These are phyloP conservation scores for Plusia festucae DNA, from an alignment of 2,888 invertebrate species.

Conservation along the genomic window DNA sequence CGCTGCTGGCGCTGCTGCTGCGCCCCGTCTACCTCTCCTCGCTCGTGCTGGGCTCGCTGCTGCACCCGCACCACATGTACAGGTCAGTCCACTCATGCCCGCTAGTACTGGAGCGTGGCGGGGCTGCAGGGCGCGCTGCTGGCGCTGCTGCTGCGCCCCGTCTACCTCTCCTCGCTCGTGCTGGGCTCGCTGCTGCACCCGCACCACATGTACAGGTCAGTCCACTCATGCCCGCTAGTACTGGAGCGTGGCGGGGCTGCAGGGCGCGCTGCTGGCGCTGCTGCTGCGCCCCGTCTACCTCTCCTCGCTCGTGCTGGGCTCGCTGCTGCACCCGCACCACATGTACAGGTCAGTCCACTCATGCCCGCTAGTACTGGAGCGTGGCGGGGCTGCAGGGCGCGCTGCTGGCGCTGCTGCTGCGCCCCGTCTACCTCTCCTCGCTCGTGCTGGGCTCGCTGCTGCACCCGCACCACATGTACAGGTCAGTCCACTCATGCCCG, in stretches of 20 bases:
- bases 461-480: conserved; percentile 96
- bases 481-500: too few relatives aligned
- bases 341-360: too few relatives aligned
- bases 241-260: conserved; percentile 98
- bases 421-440: conserved; percentile 97
- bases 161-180: conserved; percentile 96
- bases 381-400: conserved; percentile 98
- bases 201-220: conserved; percentile 96
- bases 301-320: conserved; percentile 96
- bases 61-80: conserved; percentile 96
- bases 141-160: conserved; percentile 95
- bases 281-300: conserved; percentile 97
- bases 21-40: conserved; percentile 97
- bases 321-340: conserved; percentile 96
- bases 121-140: conserved; percentile 98
- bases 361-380: too few relatives aligned
- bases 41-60: conserved; percentile 95
- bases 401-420: conserved; percentile 95
- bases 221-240: too few relatives aligned
- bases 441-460: conserved; percentile 96
- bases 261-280: conserved; percentile 96
- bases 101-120: conserved; percentile 98
- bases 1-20: conserved; percentile 95
- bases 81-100: too few relatives aligned
- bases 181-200: conserved; percentile 97